These are phyloP conservation scores for Zosterops pallidus DNA, from an alignment of 2,113 vertebrate species.

Conservation along the genomic window DNA sequence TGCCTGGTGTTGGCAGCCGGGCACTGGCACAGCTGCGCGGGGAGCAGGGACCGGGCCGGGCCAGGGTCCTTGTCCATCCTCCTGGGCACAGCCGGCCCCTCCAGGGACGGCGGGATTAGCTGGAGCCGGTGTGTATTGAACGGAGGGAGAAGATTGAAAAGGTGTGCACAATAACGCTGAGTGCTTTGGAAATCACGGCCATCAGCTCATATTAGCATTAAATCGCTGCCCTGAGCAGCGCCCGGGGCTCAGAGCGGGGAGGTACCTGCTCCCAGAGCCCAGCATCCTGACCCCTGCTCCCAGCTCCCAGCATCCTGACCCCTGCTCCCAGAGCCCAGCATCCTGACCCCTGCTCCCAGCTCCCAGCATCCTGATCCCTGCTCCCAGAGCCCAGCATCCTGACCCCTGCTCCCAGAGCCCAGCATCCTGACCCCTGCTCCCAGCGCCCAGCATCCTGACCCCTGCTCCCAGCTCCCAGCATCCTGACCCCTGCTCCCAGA, in stretches of 20 bases:
- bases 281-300: background rate
- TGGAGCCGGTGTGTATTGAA: background rate
- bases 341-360: background rate
- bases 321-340: background rate
- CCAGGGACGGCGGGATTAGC: background rate
- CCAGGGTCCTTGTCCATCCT: background rate
- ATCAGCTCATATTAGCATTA: slow-evolving; percentile 7
- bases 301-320: background rate
- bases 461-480: background rate
- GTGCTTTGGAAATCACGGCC: background rate
- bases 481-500: background rate
- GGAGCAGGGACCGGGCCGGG: background rate
- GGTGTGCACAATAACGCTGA: background rate
- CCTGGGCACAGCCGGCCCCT: background rate
- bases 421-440: too few species aligned
- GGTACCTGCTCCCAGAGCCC: background rate
- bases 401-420: too few species aligned
- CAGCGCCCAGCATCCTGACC: background rate
- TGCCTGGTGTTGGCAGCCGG: background rate
- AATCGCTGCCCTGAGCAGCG: background rate
- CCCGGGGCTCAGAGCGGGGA: background rate
- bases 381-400: too few species aligned
- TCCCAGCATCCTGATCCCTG: background rate
- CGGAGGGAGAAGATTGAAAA: background rate
- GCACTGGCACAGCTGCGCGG: background rate